These are phyloP conservation scores for Eupristina koningsbergeri DNA, from an alignment of 1,140 invertebrate species.

Conservation along the genomic window DNA sequence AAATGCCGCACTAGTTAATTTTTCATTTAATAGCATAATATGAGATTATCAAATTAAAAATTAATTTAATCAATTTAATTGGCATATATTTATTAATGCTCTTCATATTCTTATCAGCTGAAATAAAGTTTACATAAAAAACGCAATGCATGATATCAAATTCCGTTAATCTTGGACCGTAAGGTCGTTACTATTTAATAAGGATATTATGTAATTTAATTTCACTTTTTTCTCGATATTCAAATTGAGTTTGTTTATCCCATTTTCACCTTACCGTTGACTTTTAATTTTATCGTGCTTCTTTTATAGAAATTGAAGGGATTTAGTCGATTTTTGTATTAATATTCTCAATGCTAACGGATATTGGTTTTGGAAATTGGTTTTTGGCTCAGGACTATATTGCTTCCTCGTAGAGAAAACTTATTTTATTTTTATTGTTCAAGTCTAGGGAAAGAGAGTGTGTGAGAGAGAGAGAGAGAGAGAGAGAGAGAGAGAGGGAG, in stretches of 20 bases:
- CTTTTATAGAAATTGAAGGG: not conserved
- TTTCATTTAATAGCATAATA: not conserved
- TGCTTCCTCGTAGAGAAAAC: slow-evolving; percentile 8
- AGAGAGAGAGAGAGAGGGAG: not conserved
- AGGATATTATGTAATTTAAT: slow-evolving; percentile 8
- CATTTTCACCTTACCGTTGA: not conserved
- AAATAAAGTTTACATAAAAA: not conserved
- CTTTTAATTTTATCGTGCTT: slow-evolving; percentile 4
- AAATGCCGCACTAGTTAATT: not conserved
- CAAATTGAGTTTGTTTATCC: slow-evolving; percentile 11
- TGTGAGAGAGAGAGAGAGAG: not conserved
- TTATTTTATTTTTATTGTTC: not conserved
- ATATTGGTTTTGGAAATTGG: not conserved
- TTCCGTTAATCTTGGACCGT: not conserved
- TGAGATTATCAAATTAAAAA: not conserved
- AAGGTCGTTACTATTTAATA: not conserved
- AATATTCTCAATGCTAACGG: not conserved
- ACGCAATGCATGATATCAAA: not conserved
- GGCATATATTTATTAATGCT: not conserved
- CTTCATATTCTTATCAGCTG: not conserved
- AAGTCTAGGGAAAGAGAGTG: not conserved
- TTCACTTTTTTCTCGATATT: slow-evolving; percentile 7
- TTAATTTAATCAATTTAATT: not conserved
- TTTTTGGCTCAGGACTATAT: not conserved
- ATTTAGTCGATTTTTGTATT: not conserved